These are phyloP conservation scores for Lates calcarifer DNA, from an alignment of 2,113 vertebrate species.

Conservation along the genomic window DNA sequence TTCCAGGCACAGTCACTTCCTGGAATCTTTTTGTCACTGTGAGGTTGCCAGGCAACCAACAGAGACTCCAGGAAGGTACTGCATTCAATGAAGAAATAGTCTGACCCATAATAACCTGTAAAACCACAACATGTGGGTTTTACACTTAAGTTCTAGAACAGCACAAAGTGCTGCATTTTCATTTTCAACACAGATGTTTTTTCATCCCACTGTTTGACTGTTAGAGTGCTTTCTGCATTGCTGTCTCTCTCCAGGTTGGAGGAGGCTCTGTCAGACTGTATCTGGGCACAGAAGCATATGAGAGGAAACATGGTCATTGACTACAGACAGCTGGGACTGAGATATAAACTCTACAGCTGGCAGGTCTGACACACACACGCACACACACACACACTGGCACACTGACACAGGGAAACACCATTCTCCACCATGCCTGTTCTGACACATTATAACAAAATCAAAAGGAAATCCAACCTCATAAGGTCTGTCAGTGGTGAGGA, in stretches of 20 bases:
- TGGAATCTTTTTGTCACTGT: neutral
- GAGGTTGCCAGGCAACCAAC: neutral
- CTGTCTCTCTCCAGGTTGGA: conserved; percentile 82
- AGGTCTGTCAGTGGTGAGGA: conserved; percentile 5
- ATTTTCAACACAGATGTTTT: neutral
- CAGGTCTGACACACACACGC: conserved; percentile 83
- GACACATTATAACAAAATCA: neutral
- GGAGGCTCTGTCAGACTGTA: conserved; percentile 89
- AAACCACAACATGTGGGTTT: neutral
- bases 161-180: neutral
- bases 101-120: neutral
- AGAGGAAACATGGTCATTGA: conserved; percentile 89
- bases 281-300: conserved; percentile 86
- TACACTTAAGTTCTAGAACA: neutral
- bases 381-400: conserved; percentile 8
- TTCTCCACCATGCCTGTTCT: neutral
- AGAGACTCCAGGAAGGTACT: neutral
- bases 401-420: neutral
- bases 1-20: neutral
- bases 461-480: neutral
- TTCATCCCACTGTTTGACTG: neutral
- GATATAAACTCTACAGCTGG: conserved; percentile 89
- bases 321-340: conserved; percentile 92
- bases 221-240: neutral
- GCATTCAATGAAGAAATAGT: neutral